Evolutionary conservation across 2,888 invertebrate genomes (phyloP), one percentile per base, ranked within the genome.

Genomic region (Capitulum mitella): DNA sequence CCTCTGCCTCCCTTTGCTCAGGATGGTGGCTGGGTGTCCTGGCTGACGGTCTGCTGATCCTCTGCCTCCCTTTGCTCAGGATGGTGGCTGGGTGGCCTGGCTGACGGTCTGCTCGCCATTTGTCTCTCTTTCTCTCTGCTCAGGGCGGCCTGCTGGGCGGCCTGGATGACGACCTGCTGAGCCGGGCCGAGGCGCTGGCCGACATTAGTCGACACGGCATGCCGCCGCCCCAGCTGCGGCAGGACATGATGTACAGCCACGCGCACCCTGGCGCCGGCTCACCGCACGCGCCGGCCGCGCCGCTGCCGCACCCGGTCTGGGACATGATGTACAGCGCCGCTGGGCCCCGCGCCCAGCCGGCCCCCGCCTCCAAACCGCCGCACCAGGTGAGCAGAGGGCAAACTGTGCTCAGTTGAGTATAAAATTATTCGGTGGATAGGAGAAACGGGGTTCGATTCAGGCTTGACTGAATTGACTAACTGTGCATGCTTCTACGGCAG

Each of bases 121-220:
- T n/a, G n/a, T n/a, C n/a, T n/a, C n/a, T n/a, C n/a, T n/a, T n/a
- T n/a, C n/a, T n/a, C n/a, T n/a, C n/a, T n/a, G n/a, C 54, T 19
- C 91, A 97, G 95, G 95, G 96, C 83, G 97, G 97, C 88, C 89
- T 97, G 83, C 97, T 97, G 88, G 91, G 95, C 82, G 94, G 95
- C 80, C 89, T 97, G 83, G 97, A 97, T 88, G 97, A 98, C 86
- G 94, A 94, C 78, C 90, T 97, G 83, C 91, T 98, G 83, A 95
- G 95, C 84, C 89, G 97, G 84, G 97, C 97, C 78, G 97, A 97
- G 87, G 97, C 96, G 48, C 88, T 97, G 82, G 95, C 95, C 64
- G 97, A 97, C 88, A 95, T 97, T 85, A 78, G 80, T 32, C 80
- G 80, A 29, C 81, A 81, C 58, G 34, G 76, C 34, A 78, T 77